phyloP scores from a whole-genome alignment of 2,113 vertebrate genomes.

The Ceuthmochares aereus region DNA sequence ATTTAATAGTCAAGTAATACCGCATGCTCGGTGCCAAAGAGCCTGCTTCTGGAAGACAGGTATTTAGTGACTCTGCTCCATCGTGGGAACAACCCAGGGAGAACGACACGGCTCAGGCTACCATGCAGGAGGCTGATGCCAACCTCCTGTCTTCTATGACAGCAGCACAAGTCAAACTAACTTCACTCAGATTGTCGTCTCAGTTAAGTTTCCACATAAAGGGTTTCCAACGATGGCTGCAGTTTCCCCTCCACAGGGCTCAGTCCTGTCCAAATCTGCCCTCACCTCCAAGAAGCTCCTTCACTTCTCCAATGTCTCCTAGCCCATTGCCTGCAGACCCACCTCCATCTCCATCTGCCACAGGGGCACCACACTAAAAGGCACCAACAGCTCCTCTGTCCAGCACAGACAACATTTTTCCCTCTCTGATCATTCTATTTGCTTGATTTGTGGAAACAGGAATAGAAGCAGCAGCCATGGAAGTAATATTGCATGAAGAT shows the following conservation, averaged over 20 bases:
- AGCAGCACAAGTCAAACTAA: not conserved
- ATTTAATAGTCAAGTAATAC: not conserved
- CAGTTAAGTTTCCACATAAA: rapidly evolving
- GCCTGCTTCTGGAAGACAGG: not conserved
- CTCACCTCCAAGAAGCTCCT: not conserved
- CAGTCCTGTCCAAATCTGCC: not conserved
- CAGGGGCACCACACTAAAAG: not conserved
- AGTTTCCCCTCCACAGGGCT: rapidly evolving
- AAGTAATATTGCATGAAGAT: not conserved
- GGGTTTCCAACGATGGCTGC: not conserved
- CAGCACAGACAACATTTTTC: not conserved
- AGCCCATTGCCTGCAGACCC: not conserved
- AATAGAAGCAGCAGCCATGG: not conserved
- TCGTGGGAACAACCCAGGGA: rapidly evolving
- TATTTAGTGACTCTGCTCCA: not conserved
- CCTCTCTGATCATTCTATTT: rapidly evolving
- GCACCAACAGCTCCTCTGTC: not conserved
- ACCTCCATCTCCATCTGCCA: not conserved
- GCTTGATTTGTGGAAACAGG: not conserved
- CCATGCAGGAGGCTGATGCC: rapidly evolving
- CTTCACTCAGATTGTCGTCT: not conserved
- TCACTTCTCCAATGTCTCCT: not conserved
- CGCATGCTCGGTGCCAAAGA: rapidly evolving
- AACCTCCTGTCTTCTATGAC: rapidly evolving
- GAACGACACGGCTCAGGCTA: rapidly evolving